Base-by-base conservation (phyloP, 2,888 invertebrate genomes). In the Bedellia somnulentella region DNA sequence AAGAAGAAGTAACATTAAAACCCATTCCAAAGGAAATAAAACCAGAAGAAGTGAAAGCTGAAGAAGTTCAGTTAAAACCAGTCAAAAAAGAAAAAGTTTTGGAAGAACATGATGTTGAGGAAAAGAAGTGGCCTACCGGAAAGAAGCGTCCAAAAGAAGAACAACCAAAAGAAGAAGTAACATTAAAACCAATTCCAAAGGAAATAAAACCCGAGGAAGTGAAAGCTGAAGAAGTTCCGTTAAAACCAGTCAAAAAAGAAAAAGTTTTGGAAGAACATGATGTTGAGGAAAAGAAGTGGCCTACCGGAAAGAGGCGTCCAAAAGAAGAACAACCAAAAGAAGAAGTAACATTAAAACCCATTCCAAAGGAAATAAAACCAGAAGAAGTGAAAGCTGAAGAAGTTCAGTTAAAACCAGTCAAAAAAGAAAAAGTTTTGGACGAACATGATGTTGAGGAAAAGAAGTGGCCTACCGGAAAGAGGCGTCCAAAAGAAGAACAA, bases 241-340 rank as follows among this genome's bases (percentile, higher is more conserved):
- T 36, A 24, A 32, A 12, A 56, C 55, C 2, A 38, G 44, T 15
- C 13, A 45, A 46, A 34, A 40, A 66, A 34, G 48, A 52, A 5
- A 36, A 57, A 6, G 52, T 57, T 36, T 53, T 58, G 29, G 64
- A 45, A 34, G 46, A 47, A 33, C 28, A 38, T 2, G 32, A 46
- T 42, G 42, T 44, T 37, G 34, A 47, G 42, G 35, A 47, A 41
- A 27, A 39, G 35, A 42, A 43, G 37, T 38, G 32, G 40, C 41
- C 37, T 5, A 30, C 33, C 6, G 40, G 28, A 11, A 39, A 38
- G 16, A 55, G 30, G 13, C 16, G 27, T 15, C 28, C 25, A 58
- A 53, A 44, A 18, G 52, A 59, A 27, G 56, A 62, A 38, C 57
- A 63, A 35, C 41, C 50, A 1, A 61, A 61, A 40, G 63, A 75